These are phyloP conservation scores for Corella eumyota DNA, from an alignment of 23 tunicate species.

Conservation along the genomic window DNA sequence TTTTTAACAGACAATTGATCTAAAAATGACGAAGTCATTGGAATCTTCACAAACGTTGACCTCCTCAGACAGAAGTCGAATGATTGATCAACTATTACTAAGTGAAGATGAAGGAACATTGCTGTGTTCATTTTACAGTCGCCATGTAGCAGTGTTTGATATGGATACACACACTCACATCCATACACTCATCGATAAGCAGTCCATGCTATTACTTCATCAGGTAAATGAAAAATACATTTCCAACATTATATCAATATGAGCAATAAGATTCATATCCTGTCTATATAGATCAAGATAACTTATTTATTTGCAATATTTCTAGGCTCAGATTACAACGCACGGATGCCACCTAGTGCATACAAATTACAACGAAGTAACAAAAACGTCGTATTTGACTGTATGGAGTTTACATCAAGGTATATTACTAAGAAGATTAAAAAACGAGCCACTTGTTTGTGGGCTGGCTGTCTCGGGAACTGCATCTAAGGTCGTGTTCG, in stretches of 20 bases:
- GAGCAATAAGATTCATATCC: no score
- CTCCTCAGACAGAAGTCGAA: conserved; percentile 20
- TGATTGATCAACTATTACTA: conserved; percentile 59
- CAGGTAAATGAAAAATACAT: conserved; percentile 32
- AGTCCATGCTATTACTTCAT: conserved; percentile 63
- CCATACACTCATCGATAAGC: conserved; percentile 50
- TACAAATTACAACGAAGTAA: conserved; percentile 53
- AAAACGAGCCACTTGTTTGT: conserved; percentile 70
- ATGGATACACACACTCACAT: conserved; percentile 30
- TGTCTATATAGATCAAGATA: no score
- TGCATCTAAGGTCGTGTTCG: conserved; percentile 54
- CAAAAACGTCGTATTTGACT: conserved; percentile 51
- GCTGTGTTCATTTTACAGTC: conserved; percentile 68
- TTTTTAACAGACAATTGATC: no score
- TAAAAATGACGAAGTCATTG: no score
- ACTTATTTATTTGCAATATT: no score
- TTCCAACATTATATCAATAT: neutral
- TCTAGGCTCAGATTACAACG: conserved; percentile 46
- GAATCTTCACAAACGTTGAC: no score
- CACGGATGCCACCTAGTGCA: conserved; percentile 62
- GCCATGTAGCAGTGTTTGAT: conserved; percentile 72
- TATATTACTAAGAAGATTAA: conserved; percentile 31
- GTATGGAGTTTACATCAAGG: conserved; percentile 75
- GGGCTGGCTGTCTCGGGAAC: conserved; percentile 42
- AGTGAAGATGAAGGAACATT: conserved; percentile 76